Conservation (phyloP, 2,888 invertebrate species). For the Drosophila aldrichi region DNA sequence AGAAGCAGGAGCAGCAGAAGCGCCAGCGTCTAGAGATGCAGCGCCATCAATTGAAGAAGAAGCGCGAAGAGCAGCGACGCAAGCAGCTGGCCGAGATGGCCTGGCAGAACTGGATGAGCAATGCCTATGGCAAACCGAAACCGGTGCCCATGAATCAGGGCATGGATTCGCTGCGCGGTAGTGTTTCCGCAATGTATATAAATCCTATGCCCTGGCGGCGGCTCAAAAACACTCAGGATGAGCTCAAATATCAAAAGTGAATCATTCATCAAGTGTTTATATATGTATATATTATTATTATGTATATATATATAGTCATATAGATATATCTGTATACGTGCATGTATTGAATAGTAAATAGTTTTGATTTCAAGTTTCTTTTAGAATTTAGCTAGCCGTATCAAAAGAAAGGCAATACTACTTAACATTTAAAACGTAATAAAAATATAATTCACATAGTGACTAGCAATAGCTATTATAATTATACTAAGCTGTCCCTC, state of each 20-base stretch:
- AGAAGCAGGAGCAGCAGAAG: constrained; percentile 71
- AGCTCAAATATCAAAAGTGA: constrained; percentile 2
- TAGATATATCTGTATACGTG: constrained; percentile 2
- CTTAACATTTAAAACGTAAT: neutral
- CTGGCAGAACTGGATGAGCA: constrained; percentile 81
- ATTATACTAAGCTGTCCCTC: too few relatives aligned
- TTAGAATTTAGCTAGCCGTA: neutral
- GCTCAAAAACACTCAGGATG: neutral
- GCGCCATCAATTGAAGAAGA: constrained; percentile 31
- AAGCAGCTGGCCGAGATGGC: constrained; percentile 69
- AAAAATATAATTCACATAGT: neutral
- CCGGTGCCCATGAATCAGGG: constrained; percentile 84
- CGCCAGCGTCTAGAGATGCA: constrained; percentile 65
- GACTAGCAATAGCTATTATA: neutral
- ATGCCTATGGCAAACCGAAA: constrained; percentile 81
- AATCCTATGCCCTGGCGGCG: constrained; percentile 82
- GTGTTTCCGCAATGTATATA: constrained; percentile 81
- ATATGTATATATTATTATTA: constrained; percentile 6
- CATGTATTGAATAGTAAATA: constrained; percentile 13
- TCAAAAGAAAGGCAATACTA: neutral
- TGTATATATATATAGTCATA: neutral
- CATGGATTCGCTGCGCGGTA: constrained; percentile 82
- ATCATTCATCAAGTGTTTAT: neutral
- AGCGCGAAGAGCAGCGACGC: constrained; percentile 56
- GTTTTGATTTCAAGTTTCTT: constrained; percentile 15